Base-by-base conservation (phyloP, 2,113 vertebrate species). In the Festucalex cinctus region DNA sequence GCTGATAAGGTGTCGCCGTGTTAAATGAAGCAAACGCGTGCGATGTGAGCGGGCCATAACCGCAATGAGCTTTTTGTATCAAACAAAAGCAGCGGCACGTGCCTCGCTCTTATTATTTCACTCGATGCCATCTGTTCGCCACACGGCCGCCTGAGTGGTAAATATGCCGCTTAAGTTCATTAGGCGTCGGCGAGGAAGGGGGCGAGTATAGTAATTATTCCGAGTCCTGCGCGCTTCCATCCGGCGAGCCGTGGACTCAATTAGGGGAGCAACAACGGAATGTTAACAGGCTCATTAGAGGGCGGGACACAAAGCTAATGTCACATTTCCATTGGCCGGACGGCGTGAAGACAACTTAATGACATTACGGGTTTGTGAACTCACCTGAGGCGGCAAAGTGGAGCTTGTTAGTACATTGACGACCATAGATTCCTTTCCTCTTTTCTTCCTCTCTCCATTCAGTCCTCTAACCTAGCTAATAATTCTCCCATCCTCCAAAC, bases 211-310 rank as follows among this genome's bases (percentile, higher is more conserved):
- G 83, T 84, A 80, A 90, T 90, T 88, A 90, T 88, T 89, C 79
- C 1, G 48, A 22, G 20, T 10, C 48, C 48, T 51, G 79, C 76
- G 77, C 74, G 79, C 86, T 74, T 84, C 79, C 81, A 79, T 88
- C 83, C 84, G 69, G 85, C 86, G 87, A 84, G 87, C 66, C 37
- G 77, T 81, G 78, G 80, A 86, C 78, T 86, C 90, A 90, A 90
- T 91, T 91, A 91, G 85, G 77, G 76, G 64, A 84, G 54, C 54
- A 90, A 91, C 88, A 91, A 89, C 81, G 74, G 84, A 90, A 90
- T 90, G 83, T 91, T 90, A 91, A 90, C 86, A 77, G 87, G 82
- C 87, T 92, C 88, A 90, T 91, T 91, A 91, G 86, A 88, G 77
- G 77, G 83, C 24, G 19, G 51, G 81, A 83, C 88, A 86, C 87